Evolutionary conservation across 2,113 vertebrate species (phyloP).

Genomic region (Helogale parvula): DNA sequence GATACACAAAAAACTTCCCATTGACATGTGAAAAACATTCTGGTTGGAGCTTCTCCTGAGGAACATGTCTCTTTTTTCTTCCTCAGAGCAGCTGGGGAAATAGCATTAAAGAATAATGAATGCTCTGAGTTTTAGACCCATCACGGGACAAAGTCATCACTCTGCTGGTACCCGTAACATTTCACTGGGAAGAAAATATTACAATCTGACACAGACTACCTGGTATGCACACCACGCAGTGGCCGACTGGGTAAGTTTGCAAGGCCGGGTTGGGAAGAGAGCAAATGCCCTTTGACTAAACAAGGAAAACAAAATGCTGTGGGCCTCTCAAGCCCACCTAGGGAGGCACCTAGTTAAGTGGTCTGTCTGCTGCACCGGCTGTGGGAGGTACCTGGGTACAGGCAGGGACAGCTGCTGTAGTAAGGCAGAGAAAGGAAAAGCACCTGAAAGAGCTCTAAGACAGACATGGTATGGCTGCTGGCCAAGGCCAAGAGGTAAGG

Average conservation of each 20-base stretch:
- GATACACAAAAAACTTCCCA: slow-evolving; percentile 68
- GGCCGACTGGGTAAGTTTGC: slow-evolving; percentile 15
- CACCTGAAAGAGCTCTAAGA: slow-evolving; percentile 24
- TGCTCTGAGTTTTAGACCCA: slow-evolving; percentile 63
- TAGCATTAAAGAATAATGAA: slow-evolving; percentile 43
- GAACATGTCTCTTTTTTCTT: slow-evolving; percentile 57
- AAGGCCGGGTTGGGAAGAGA: not conserved
- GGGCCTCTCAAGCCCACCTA: not conserved
- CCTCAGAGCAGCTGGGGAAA: slow-evolving; percentile 51
- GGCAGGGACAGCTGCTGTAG: not conserved
- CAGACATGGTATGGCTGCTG: not conserved
- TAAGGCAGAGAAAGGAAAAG: slow-evolving; percentile 41
- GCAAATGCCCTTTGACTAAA: slow-evolving; percentile 40
- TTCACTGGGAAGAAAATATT: slow-evolving; percentile 66
- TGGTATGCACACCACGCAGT: not conserved
- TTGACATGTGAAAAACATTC: slow-evolving; percentile 78
- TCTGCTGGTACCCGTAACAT: slow-evolving; percentile 84
- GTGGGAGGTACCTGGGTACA: not conserved
- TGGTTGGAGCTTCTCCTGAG: slow-evolving; percentile 83
- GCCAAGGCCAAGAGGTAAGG: slow-evolving; percentile 52
- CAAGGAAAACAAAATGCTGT: not conserved
- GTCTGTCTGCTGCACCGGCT: not conserved
- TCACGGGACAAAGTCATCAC: slow-evolving; percentile 65
- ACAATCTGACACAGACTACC: slow-evolving; percentile 57
- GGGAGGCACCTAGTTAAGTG: not conserved